Evolutionary conservation across 2,888 invertebrate species (phyloP).

Genomic region (Chromoteleia sp.): DNA sequence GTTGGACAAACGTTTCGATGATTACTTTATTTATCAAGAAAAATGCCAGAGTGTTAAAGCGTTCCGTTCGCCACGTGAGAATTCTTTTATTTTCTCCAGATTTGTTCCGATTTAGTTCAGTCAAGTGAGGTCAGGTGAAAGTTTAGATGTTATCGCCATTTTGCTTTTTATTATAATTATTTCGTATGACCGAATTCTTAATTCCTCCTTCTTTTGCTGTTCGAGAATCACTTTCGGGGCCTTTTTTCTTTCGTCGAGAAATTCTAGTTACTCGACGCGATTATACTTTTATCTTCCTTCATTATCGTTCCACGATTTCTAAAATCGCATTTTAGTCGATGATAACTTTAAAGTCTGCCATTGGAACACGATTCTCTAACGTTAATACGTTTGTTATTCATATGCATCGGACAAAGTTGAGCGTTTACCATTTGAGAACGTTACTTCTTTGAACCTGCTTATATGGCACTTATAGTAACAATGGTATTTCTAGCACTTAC

Average conservation of each 20-base stretch:
- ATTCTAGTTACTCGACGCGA: not conserved
- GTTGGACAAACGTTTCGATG: no score
- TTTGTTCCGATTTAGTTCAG: slow-evolving; percentile 59
- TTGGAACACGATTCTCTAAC: not conserved
- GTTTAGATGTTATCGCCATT: slow-evolving; percentile 52
- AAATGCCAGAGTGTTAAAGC: not conserved
- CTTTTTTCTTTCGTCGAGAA: not conserved
- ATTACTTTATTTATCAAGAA: no score
- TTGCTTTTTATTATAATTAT: slow-evolving; percentile 49
- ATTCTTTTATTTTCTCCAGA: slow-evolving; percentile 50
- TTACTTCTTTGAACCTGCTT: slow-evolving; percentile 45
- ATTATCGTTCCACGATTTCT: not conserved
- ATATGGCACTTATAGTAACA: slow-evolving; percentile 30
- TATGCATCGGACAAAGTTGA: slow-evolving; percentile 15
- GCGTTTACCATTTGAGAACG: slow-evolving; percentile 19
- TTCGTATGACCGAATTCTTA: slow-evolving; percentile 4
- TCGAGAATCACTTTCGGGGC: no score
- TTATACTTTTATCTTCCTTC: no score
- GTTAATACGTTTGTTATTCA: slow-evolving; percentile 9
- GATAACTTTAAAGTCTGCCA: no score
- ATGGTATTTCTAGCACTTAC: slow-evolving; percentile 54
- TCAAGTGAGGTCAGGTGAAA: slow-evolving; percentile 57
- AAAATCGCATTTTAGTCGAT: not conserved
- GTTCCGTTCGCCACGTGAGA: slow-evolving; percentile 38
- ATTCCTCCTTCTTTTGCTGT: slow-evolving; percentile 7